These are phyloP conservation scores for Aix galericulata DNA, from an alignment of 2,113 vertebrate genomes.

Conservation along the genomic window DNA sequence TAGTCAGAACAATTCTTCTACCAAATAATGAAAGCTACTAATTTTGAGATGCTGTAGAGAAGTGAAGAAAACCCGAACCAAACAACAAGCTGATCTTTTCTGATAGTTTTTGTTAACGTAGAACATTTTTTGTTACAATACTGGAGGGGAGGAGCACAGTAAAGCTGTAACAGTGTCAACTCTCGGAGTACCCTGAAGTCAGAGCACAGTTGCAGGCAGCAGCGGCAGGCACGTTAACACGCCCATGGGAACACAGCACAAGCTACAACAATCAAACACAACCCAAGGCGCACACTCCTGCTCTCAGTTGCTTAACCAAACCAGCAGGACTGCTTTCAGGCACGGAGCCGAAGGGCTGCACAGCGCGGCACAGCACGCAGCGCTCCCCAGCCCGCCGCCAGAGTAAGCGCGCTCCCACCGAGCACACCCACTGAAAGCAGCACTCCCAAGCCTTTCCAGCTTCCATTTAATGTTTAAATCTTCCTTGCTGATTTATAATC, in stretches of 20 bases:
- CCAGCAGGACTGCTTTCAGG: neutral
- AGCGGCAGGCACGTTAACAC: neutral
- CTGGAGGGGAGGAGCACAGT: neutral
- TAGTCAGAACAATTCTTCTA: neutral
- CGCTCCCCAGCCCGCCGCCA: neutral
- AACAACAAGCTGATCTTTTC: neutral
- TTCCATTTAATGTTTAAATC: neutral
- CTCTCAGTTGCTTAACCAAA: neutral
- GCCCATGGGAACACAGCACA: rapidly evolving
- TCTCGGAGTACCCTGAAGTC: neutral
- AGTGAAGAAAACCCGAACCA: neutral
- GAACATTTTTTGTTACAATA: neutral
- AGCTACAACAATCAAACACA: neutral
- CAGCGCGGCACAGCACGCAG: neutral
- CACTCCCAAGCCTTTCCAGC: neutral
- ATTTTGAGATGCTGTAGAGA: neutral
- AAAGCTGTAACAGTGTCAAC: neutral
- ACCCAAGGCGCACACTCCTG: neutral
- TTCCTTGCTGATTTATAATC: neutral
- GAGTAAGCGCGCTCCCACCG: rapidly evolving
- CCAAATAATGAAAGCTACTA: neutral
- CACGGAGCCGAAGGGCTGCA: neutral
- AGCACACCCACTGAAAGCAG: rapidly evolving
- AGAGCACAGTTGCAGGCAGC: neutral
- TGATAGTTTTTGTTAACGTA: neutral